Percentiles rank a stretch among this genome's conserved stretches.
These are phyloP conservation scores for Penelope pileata DNA, from an alignment of 2,113 vertebrate genomes.

Conservation along the genomic window DNA sequence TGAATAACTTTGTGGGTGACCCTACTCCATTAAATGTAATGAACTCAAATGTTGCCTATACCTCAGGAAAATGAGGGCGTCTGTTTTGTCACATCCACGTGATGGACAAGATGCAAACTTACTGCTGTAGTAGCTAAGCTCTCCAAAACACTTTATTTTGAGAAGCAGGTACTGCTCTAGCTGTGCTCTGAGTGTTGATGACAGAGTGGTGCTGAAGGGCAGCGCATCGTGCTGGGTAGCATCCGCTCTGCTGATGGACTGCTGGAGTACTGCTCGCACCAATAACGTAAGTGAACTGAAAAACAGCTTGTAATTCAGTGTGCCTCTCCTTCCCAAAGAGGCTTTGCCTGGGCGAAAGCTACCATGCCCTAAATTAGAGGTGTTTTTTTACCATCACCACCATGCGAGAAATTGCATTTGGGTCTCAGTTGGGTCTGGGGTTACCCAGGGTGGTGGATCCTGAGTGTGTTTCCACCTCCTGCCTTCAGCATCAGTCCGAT, in stretches of 20 bases:
- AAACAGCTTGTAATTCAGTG: neutral
- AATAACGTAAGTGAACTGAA: neutral
- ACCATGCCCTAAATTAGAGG: neutral
- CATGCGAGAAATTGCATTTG: neutral
- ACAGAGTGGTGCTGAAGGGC: constrained; percentile 8
- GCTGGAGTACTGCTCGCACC: neutral
- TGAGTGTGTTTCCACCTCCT: constrained; percentile 33
- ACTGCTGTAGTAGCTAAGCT: constrained; percentile 12
- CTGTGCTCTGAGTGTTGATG: constrained; percentile 21
- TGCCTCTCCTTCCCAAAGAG: neutral
- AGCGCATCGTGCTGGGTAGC: neutral
- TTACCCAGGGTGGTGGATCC: neutral
- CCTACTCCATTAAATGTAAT: constrained; percentile 53
- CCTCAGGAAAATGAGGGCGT: constrained; percentile 62
- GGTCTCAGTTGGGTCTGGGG: neutral
- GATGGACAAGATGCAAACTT: constrained; percentile 35
- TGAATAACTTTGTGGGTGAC: constrained; percentile 43
- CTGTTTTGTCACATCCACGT: constrained; percentile 45
- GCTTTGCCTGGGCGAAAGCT: neutral
- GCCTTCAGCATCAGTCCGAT: neutral
- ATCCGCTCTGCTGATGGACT: neutral
- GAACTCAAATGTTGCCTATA: constrained; percentile 30
- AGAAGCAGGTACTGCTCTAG: neutral
- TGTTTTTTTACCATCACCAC: neutral
- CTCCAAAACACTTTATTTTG: neutral